Conservation (phyloP, 1,140 invertebrate genomes). For the Epicauta chinensis region DNA sequence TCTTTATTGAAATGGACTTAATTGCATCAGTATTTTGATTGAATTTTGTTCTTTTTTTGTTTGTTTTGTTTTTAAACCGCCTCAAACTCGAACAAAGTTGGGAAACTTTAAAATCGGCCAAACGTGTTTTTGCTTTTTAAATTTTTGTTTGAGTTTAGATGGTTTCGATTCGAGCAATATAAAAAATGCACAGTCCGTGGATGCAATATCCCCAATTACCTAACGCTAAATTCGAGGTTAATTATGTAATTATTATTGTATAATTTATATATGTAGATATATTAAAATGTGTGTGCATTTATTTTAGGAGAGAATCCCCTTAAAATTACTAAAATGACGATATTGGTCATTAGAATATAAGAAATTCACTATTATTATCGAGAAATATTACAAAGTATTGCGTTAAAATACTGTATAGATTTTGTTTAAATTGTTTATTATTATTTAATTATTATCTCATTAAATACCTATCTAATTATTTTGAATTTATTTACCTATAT, state of each 20-base stretch:
- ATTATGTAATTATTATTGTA: constrained; percentile 1
- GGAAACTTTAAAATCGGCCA: too few species aligned
- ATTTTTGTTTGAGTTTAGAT: too few species aligned
- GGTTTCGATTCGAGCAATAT: too few species aligned
- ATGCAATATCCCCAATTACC: background rate
- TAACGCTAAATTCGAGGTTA: background rate
- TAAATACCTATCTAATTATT: background rate
- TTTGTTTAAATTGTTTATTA: constrained; percentile 9
- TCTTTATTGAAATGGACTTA: too few species aligned
- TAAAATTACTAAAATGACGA: background rate
- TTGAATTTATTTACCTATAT: too few species aligned
- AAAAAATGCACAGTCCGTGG: background rate
- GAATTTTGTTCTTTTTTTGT: too few species aligned
- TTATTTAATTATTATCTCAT: constrained; percentile 8
- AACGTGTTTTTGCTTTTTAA: too few species aligned
- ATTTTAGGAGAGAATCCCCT: too few species aligned
- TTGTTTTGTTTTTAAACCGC: too few species aligned
- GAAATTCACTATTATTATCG: constrained; percentile 2
- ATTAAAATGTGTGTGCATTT: background rate
- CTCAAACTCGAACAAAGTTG: too few species aligned
- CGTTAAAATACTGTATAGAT: constrained; percentile 16
- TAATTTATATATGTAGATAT: background rate
- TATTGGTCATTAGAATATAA: background rate
- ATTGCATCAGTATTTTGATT: too few species aligned
- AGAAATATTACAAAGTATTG: constrained; percentile 5